Conservation (phyloP, 2,888 invertebrate genomes). For the Sinotaia quadrata region DNA sequence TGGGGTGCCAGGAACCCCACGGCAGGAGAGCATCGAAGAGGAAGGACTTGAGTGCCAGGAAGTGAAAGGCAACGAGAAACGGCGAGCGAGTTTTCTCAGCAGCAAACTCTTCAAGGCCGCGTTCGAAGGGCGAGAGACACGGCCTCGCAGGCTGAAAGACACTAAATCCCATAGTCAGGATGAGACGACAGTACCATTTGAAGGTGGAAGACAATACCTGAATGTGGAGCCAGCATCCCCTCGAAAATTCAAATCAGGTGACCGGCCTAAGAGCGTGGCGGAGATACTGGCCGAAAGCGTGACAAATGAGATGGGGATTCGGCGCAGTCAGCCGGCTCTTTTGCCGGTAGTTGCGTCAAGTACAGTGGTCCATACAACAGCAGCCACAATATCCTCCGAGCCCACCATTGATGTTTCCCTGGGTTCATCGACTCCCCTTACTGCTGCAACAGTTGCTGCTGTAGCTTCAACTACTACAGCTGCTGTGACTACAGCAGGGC, state of each 20-base stretch:
- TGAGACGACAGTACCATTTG: slow-evolving; percentile 17
- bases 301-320: slow-evolving; percentile 24
- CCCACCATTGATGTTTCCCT: background rate
- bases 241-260: background rate
- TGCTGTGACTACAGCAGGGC: background rate
- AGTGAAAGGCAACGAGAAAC: slow-evolving; percentile 28
- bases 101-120: slow-evolving; percentile 36
- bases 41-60: slow-evolving; percentile 28
- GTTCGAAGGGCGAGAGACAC: slow-evolving; percentile 33
- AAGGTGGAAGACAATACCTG: slow-evolving; percentile 10
- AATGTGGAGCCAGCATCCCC: slow-evolving; percentile 4
- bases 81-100: slow-evolving; percentile 41
- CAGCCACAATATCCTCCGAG: slow-evolving; percentile 3
- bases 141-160: slow-evolving; percentile 14
- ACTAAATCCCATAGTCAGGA: slow-evolving; percentile 22
- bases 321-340: background rate
- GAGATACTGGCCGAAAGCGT: slow-evolving; percentile 28
- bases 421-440: background rate
- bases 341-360: background rate
- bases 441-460: background rate
- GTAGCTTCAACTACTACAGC: background rate
- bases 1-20: slow-evolving; percentile 22
- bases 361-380: slow-evolving; percentile 4
- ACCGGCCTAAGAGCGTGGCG: slow-evolving; percentile 24
- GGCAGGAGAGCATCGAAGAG: slow-evolving; percentile 37